Base-by-base conservation (phyloP, 2,888 invertebrate genomes). In the Mactromeris polynyma region DNA sequence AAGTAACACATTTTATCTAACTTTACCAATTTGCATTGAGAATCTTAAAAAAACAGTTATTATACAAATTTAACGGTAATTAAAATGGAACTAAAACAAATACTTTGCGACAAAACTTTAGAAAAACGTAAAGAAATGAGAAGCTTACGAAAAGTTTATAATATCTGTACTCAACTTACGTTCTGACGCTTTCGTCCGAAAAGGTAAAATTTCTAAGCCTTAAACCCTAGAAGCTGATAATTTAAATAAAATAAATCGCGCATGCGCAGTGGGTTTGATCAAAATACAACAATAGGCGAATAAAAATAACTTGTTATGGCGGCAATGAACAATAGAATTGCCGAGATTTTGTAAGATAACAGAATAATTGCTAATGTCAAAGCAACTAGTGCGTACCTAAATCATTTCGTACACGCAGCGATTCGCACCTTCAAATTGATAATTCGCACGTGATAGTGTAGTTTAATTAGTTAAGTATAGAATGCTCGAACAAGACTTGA, bases 321-420 rank as follows among this genome's bases (percentile, higher is more conserved):
- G 58, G 0, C 9, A 26, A 26, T 26, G 26, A 64, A 64, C 6
- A 21, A n/a, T 26, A 26, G 7, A 9, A 64, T 64, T 64, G 58
- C 6, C n/a, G 26, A 64, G 58, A 64, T 64, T 64, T 64, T n/a
- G 0, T 26, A 26, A 26, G 58, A 64, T 6, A 64, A 26, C n/a
- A 26, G 1, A 26, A 0, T 64, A n/a, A 64, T n/a, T 64, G n/a
- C 26, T 26, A 64, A 54, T 11, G n/a, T 14, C 42, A 19, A 7
- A 64, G 17, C 42, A 33, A 64, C 40, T n/a, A 73, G 73, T 31
- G 77, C 83, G 77, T 77, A 77, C 77, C 26, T 31, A 33, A 83
- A 58, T 73, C 73, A 51, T 19, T 83, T 83, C 83, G 46, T 77
- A 77, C 83, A 64, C 58, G 58, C 58, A 26, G 58, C 26, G 58